A percentile compares a stretch with the other conserved stretches of the same genome.
These are phyloP conservation scores for Listronotus bonariensis DNA, from an alignment of 1,140 invertebrate species.

Conservation along the genomic window DNA sequence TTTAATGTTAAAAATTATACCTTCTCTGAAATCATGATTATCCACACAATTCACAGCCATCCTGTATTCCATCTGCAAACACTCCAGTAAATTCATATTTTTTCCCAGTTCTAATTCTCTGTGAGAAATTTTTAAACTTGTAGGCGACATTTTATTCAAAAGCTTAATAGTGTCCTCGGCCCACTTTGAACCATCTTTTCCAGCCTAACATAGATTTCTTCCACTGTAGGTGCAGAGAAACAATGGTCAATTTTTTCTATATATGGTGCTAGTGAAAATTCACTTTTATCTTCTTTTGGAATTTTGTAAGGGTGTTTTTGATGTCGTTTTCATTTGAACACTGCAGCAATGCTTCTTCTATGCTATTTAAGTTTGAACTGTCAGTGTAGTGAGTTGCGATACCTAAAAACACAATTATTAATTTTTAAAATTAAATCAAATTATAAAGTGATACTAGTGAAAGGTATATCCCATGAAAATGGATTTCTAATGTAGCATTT, in stretches of 20 bases:
- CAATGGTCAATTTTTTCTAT: constrained; percentile 81
- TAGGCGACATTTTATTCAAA: constrained; percentile 88
- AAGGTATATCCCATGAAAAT: too few species aligned
- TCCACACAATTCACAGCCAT: constrained; percentile 70
- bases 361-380: constrained; percentile 67
- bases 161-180: constrained; percentile 68
- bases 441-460: too few species aligned
- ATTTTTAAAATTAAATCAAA: too few species aligned
- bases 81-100: constrained; percentile 77
- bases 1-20: constrained; percentile 55
- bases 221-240: constrained; percentile 76
- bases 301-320: constrained; percentile 64
- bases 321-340: constrained; percentile 65
- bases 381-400: constrained; percentile 92
- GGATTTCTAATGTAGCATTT: too few species aligned
- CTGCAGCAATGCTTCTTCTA: constrained; percentile 71
- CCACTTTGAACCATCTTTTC: constrained; percentile 81
- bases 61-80: constrained; percentile 90
- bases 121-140: constrained; percentile 88
- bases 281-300: constrained; percentile 57
- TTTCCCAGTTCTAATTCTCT: constrained; percentile 76
- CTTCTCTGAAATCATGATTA: constrained; percentile 92
- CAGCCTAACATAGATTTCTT: constrained; percentile 80
- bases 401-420: constrained; percentile 7
- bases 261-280: constrained; percentile 76